Evolutionary conservation across 2,797 vertebrate genomes (phyloP).

Genomic region (Crypturellus tataupa): DNA sequence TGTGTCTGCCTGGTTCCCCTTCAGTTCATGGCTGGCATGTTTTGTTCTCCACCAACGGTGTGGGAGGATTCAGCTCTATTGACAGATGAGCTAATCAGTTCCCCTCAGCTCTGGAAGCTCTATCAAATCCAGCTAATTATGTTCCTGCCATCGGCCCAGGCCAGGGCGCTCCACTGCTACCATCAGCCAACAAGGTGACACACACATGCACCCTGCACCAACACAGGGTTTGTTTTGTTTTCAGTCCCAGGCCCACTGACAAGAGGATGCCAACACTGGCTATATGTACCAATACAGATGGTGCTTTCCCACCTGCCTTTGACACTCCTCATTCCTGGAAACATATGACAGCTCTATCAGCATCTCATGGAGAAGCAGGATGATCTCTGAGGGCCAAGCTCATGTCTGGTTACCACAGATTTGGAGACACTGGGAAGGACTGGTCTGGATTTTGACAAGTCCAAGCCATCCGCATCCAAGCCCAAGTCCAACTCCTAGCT

Average conservation of each 20-base stretch:
- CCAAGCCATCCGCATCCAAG: background rate
- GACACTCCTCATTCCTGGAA: background rate
- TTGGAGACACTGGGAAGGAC: background rate
- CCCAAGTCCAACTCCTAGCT: background rate
- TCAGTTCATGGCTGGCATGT: background rate
- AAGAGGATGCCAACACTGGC: background rate
- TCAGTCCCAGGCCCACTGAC: background rate
- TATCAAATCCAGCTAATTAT: slow-evolving; percentile 63
- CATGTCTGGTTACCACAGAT: background rate
- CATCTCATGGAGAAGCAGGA: background rate
- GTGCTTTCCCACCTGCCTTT: background rate
- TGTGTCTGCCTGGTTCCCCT: background rate
- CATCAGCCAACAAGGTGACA: background rate
- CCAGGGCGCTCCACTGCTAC: slow-evolving; percentile 1
- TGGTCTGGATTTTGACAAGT: background rate
- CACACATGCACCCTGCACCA: background rate
- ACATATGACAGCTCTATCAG: background rate
- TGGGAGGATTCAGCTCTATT: slow-evolving; percentile 41
- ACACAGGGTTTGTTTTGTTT: background rate
- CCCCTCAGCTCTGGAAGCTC: slow-evolving; percentile 25
- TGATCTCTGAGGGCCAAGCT: background rate
- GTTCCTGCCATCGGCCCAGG: background rate
- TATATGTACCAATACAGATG: background rate
- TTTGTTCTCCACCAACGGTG: background rate
- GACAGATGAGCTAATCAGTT: slow-evolving; percentile 52